phyloP scores from a whole-genome alignment of 30 jellyfish, hydroid and myxozoan species.

The Hydractinia echinata region DNA sequence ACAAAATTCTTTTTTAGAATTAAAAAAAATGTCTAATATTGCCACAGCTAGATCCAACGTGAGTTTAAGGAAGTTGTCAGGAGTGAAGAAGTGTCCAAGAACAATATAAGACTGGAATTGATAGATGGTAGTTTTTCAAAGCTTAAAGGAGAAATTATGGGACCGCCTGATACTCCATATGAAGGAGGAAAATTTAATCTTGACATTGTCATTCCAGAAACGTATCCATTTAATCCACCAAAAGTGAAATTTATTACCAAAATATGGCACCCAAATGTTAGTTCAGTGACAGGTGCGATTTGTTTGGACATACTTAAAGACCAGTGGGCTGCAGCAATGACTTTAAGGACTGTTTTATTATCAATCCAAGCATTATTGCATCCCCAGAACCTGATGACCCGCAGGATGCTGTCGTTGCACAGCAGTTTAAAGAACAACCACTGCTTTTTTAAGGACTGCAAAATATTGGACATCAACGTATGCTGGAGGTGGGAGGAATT shows the following conservation, averaged over 20 bases:
- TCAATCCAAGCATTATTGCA: slow-evolving; percentile 89
- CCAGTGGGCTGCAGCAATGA: slow-evolving; percentile 99
- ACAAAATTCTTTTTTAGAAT: not conserved
- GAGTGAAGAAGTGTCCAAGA: slow-evolving; percentile 83
- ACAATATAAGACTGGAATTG: slow-evolving; percentile 69
- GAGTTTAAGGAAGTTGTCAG: slow-evolving; percentile 88
- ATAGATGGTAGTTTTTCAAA: slow-evolving; percentile 75
- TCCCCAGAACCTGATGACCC: slow-evolving; percentile 99
- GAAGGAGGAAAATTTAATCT: slow-evolving; percentile 79
- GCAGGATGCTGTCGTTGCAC: slow-evolving; percentile 98
- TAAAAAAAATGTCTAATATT: slow-evolving; percentile 69
- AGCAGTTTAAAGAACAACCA: slow-evolving; percentile 67
- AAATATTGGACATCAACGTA: slow-evolving; percentile 76
- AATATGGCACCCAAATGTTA: slow-evolving; percentile 95
- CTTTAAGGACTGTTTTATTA: slow-evolving; percentile 78
- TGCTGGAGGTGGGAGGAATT: slow-evolving; percentile 65
- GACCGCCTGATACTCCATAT: slow-evolving; percentile 97
- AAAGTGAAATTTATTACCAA: slow-evolving; percentile 78
- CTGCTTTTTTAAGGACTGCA: slow-evolving; percentile 68
- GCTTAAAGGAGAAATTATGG: slow-evolving; percentile 77
- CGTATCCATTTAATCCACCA: slow-evolving; percentile 97
- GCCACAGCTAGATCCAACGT: slow-evolving; percentile 87
- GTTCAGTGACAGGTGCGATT: slow-evolving; percentile 95
- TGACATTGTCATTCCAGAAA: slow-evolving; percentile 76
- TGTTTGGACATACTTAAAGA: slow-evolving; percentile 91